These are phyloP conservation scores for Drosophila ezoana DNA, from an alignment of 2,888 invertebrate species.

Conservation along the genomic window DNA sequence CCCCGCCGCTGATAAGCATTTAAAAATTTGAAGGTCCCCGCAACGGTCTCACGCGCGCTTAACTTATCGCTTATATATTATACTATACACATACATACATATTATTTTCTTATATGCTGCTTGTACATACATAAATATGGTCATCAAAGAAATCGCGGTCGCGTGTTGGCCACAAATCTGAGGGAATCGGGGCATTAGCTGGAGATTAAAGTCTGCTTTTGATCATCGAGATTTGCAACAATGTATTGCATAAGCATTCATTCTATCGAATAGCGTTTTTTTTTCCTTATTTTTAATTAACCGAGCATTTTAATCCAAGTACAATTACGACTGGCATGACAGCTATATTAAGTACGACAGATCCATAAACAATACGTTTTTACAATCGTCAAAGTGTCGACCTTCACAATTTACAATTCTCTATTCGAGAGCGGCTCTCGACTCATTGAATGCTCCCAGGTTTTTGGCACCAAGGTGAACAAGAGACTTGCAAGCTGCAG, in stretches of 20 bases:
- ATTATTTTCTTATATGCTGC: slow-evolving; percentile 4
- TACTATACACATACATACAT: slow-evolving; percentile 1
- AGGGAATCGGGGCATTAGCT: neutral
- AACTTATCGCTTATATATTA: slow-evolving; percentile 58
- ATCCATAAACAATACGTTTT: slow-evolving; percentile 27
- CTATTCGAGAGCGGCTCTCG: slow-evolving; percentile 10
- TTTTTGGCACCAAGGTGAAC: slow-evolving; percentile 48
- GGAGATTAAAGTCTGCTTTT: slow-evolving; percentile 19
- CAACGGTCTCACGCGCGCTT: slow-evolving; percentile 59
- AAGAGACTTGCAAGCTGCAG: slow-evolving; percentile 21
- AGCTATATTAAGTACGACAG: slow-evolving; percentile 36
- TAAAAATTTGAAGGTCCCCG: slow-evolving; percentile 61
- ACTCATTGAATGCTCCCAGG: slow-evolving; percentile 8
- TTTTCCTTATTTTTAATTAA: slow-evolving; percentile 2
- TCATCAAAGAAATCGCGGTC: slow-evolving; percentile 44
- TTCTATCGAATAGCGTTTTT: neutral
- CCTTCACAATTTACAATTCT: slow-evolving; percentile 29
- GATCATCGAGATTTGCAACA: slow-evolving; percentile 4
- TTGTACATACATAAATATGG: slow-evolving; percentile 4
- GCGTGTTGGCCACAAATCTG: slow-evolving; percentile 32
- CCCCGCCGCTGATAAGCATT: slow-evolving; percentile 55
- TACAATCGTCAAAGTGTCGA: slow-evolving; percentile 26
- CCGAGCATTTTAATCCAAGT: slow-evolving; percentile 7
- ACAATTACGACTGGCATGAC: slow-evolving; percentile 30
- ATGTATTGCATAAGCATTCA: slow-evolving; percentile 15